Base-by-base conservation (phyloP, 92 coral and sea anemone species). In the Porites divaricata region DNA sequence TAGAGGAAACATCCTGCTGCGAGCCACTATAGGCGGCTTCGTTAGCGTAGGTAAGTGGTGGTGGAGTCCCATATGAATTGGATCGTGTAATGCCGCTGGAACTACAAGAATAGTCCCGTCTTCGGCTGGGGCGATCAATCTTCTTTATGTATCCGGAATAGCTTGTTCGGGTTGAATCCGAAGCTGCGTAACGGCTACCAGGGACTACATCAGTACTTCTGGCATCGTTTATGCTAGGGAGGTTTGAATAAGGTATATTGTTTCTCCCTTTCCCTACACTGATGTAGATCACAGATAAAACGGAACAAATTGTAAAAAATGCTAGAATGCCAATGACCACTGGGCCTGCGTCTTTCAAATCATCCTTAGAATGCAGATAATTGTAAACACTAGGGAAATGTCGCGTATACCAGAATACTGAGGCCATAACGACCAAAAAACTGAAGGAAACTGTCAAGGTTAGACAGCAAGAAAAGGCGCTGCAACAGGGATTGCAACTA, bases 271-370 rank as follows among this genome's bases (percentile, higher is more conserved):
- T 15, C 2, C 9, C 5, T 0, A 8, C 2, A 2, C n/a, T 12
- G 49, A 21, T 7, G 23, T 19, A 65, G 73, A 56, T 24, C 80
- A 63, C 22, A 77, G 86, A 8, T 26, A 17, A 35, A 84, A 19
- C 48, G 62, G 53, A 41, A 61, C 76, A 22, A 63, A 2, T 8
- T 77, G 69, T 10, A 84, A 54, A 6, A 77, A 77, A 12, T 24
- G 58, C 72, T 57, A 86, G 65, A 17, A 49, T 10, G 3, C 21
- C 75, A 12, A 91, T 73, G 9, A 91, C 64, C 23, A 81, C 85
- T 70, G 66, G 76, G 12, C 99, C 99, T 0, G 84, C 74, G 2
- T 9, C 48, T 13, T 72, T 74, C 26, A 77, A 70, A 9, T 87
- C 89, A 23, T 67, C 59, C 16, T 54, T 54, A 54, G 67, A 17